Base-by-base conservation (phyloP, 2,888 invertebrate genomes). In the Caenorhabditis panamensis region DNA sequence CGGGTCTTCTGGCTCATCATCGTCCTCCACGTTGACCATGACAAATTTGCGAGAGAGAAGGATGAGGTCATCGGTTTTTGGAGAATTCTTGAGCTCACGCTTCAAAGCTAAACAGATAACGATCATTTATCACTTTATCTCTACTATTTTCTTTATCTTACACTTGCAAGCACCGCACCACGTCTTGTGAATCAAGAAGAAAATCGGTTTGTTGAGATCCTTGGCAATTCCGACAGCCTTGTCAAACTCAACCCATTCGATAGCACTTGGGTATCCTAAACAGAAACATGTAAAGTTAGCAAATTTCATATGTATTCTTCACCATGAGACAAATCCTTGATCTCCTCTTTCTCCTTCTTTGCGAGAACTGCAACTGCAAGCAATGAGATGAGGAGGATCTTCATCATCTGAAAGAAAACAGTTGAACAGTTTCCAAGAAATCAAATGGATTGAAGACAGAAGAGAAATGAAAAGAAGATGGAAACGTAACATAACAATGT, bases 141-240 rank as follows among this genome's bases (percentile, higher is more conserved):
- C 13, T 22, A 11, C 13, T 41, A 13, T 41, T 41, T 41, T 41
- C 41, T 41, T 41, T 41, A 1, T 24, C 41, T 64, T 49, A 90
- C 90, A 78, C 91, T 91, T 91, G 88, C 92, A 92, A n/a, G 92
- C 92, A 49, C 92, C 92, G 86, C 92, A 92, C 92, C 92, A 92
- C 4, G 92, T 89, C 82, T 92, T 92, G 87, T 92, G 92, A 47
- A 92, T 92, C 3, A 92, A 83, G 72, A 92, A 82, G 91, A 92
- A 91, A 58, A 92, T 82, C n/a, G 92, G 92, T 83, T 91, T 92
- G 82, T 89, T 85, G 61, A 88, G 78, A 58, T 89, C 86, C 64
- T 88, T 88, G n/a, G 89, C 86, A 20, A 90, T 67, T 26, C 87
- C 86, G 26, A 88, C 47, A 9, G 89, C 89, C 18, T 88, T 76